Conservation (phyloP, 2,888 invertebrate genomes). For the Volucella inflata region DNA sequence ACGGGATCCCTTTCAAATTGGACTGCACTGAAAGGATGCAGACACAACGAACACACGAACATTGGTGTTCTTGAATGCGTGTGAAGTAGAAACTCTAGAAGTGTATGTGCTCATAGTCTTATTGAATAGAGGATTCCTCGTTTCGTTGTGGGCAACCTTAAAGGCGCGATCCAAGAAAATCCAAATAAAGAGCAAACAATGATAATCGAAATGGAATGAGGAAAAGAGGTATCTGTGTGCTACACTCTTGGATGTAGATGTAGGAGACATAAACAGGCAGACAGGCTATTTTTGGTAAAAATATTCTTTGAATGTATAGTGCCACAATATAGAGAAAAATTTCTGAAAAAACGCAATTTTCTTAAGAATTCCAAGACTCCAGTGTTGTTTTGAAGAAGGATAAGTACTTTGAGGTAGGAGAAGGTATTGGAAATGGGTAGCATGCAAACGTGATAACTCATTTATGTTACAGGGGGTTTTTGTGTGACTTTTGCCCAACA, state of each 20-base stretch:
- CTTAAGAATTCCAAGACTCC: neutral
- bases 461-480: too few species aligned
- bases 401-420: neutral
- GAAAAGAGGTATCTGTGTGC: constrained; percentile 12
- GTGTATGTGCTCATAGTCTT: constrained; percentile 24
- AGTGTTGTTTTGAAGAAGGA: neutral
- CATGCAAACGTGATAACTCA: too few species aligned
- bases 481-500: too few species aligned
- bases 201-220: constrained; percentile 51
- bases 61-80: neutral
- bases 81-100: neutral
- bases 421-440: neutral
- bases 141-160: constrained; percentile 28
- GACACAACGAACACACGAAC: neutral
- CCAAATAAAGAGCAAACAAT: constrained; percentile 1
- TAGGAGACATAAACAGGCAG: neutral
- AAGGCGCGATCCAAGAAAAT: constrained; percentile 55
- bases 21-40: constrained; percentile 28
- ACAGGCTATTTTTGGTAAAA: neutral
- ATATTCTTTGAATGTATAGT: constrained; percentile 12
- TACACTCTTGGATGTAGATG: neutral
- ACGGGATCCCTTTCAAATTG: constrained; percentile 47
- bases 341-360: neutral
- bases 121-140: constrained; percentile 42
- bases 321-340: neutral